These are phyloP conservation scores for Ornithorhynchus anatinus DNA, from an alignment of 2,113 vertebrate species.

Conservation along the genomic window DNA sequence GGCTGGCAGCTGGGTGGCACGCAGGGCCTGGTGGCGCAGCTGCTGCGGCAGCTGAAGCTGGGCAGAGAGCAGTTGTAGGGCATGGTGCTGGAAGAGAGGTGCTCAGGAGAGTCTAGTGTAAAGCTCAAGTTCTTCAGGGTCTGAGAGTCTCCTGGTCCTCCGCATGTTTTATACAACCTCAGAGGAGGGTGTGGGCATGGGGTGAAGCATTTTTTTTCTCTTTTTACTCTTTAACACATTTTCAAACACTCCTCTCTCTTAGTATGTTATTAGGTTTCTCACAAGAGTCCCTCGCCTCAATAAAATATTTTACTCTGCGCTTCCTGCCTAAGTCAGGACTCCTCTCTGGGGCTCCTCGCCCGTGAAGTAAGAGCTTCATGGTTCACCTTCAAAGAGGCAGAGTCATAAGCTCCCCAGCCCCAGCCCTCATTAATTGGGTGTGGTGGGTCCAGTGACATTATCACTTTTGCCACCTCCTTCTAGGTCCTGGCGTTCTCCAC, in stretches of 20 bases:
- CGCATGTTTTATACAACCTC: constrained; percentile 40
- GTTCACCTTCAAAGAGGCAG: constrained; percentile 51
- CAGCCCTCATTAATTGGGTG: constrained; percentile 29
- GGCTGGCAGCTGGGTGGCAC: constrained; percentile 13
- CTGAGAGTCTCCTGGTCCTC: neutral
- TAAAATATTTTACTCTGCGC: constrained; percentile 53
- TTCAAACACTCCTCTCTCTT: constrained; percentile 28
- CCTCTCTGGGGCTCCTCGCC: constrained; percentile 6
- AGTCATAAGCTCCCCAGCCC: constrained; percentile 5
- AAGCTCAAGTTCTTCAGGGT: neutral
- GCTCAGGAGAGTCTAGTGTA: neutral
- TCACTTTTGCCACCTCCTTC: too few species aligned
- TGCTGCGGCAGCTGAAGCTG: constrained; percentile 15
- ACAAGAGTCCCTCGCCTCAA: constrained; percentile 46
- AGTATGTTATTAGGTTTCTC: constrained; percentile 35
- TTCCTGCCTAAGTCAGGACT: constrained; percentile 59
- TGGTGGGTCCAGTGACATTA: too few species aligned
- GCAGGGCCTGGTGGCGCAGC: neutral
- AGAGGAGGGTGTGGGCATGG: constrained; percentile 41
- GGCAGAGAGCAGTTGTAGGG: constrained; percentile 5
- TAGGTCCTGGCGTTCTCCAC: too few species aligned
- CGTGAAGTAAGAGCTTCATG: constrained; percentile 39
- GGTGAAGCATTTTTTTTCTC: constrained; percentile 9
- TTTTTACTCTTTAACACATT: constrained; percentile 36
- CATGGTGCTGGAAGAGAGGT: neutral